A percentile compares a stretch with the other conserved stretches of the same genome.
Conservation (phyloP, 2,797 vertebrate genomes). For the Steatocranus sp. region DNA sequence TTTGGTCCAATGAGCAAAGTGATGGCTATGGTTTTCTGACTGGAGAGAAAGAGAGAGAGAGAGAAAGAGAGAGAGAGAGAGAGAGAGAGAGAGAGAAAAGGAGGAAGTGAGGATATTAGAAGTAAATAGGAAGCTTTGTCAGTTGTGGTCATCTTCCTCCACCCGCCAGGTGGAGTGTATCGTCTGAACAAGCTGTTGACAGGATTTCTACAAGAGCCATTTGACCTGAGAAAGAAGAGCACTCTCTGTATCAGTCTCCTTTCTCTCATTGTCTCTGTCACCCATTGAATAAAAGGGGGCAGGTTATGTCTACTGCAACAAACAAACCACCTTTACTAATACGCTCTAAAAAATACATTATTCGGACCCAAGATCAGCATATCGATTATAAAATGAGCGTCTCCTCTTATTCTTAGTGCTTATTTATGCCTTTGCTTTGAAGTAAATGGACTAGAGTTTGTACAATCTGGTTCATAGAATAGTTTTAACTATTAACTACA, state of each 20-base stretch:
- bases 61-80: background rate
- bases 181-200: conserved; percentile 41
- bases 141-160: conserved; percentile 35
- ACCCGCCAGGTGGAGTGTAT: conserved; percentile 5
- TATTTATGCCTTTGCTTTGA: background rate
- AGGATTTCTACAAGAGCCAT: conserved; percentile 46
- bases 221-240: conserved; percentile 33
- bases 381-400: background rate
- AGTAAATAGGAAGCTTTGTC: conserved; percentile 40
- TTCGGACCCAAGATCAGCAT: background rate
- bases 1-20: conserved; percentile 65
- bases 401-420: background rate
- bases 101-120: background rate
- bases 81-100: background rate
- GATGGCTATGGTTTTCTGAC: conserved; percentile 49
- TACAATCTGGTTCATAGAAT: background rate
- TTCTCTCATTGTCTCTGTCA: background rate
- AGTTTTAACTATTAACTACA: background rate
- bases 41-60: background rate
- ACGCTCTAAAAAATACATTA: background rate
- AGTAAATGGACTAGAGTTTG: background rate
- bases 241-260: background rate
- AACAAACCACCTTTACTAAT: background rate
- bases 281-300: background rate
- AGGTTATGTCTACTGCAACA: background rate